Base-by-base conservation (phyloP, 2,888 invertebrate genomes). In the Heliconius charithonia region DNA sequence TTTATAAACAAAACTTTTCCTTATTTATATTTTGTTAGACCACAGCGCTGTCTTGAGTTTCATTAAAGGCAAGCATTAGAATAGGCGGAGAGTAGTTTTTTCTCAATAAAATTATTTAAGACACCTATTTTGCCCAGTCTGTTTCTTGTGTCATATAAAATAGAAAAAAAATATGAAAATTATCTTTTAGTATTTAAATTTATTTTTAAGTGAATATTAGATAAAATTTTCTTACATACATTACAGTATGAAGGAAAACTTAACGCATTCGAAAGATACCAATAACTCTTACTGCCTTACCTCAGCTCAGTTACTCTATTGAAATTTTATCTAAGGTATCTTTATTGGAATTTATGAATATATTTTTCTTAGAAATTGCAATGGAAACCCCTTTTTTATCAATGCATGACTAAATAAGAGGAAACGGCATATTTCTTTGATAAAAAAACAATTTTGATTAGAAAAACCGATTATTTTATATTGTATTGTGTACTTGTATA, bases 331-430 rank as follows among this genome's bases (percentile, higher is more conserved):
- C 63, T 75, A 78, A 79, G 79, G 72, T 77, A 79, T 79, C 77
- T 79, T 77, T 79, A 79, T 79, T 77, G 73, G 73, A 73, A 77
- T 79, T 79, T 74, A 56, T 51, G 79, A 70, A 74, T 73, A 77
- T 79, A 79, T 77, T 79, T 79, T 63, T 70, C 27, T 51, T 74
- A 72, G 41, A 77, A 77, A 77, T 72, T 74, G 69, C 77, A 73
- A 70, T 45, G 27, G 63, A 41, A 74, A 27, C 63, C 63, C n/a
- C 45, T 62, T 63, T 74, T 74, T 63, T 25, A 45, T 74, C 62
- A 74, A 63, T 74, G 63, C 22, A 74, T 74, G 74, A 63, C 41
- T n/a, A 63, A 27, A 59, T 51, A 32, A 73, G 41, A 41, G 25
- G 37, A 37, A 59, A 37, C n/a, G 13, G 12, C 41, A 41, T 41